Conservation (phyloP, 2,113 vertebrate genomes). For the Takifugu bimaculatus region DNA sequence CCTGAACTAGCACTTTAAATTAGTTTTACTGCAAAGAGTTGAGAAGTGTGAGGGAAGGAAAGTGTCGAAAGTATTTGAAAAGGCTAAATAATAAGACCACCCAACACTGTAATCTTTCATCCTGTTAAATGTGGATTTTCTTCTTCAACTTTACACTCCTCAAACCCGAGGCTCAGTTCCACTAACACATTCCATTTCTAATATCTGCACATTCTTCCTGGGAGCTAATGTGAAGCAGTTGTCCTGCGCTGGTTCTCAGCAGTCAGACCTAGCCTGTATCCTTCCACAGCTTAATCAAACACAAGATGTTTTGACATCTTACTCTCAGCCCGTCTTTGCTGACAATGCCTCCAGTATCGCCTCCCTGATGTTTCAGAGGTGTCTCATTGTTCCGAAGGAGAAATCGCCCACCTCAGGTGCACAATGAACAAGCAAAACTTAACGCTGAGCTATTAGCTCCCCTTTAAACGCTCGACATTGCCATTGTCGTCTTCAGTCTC, state of each 20-base stretch:
- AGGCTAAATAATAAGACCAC: constrained; percentile 57
- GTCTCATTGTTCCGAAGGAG: constrained; percentile 11
- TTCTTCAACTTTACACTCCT: constrained; percentile 16
- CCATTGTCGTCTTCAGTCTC: constrained; percentile 19
- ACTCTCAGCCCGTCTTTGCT: background rate
- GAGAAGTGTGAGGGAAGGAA: background rate
- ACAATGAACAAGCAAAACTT: constrained; percentile 31
- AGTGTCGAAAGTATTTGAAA: constrained; percentile 48
- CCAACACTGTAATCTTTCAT: constrained; percentile 13
- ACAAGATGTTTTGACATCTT: background rate
- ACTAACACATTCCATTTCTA: constrained; percentile 33
- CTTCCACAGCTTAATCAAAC: background rate
- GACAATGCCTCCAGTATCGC: constrained; percentile 7
- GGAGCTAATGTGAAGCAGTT: constrained; percentile 41
- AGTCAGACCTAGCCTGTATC: background rate
- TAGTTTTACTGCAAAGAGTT: background rate
- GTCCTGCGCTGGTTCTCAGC: constrained; percentile 9
- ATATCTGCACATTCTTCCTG: constrained; percentile 18
- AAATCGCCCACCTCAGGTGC: constrained; percentile 1
- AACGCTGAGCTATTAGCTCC: constrained; percentile 27
- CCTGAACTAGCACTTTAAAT: no score
- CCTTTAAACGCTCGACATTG: constrained; percentile 21
- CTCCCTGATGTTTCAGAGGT: constrained; percentile 9
- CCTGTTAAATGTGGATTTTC: constrained; percentile 3
- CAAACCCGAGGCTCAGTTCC: constrained; percentile 20